Conservation (phyloP, 1,140 invertebrate species). For the Papilio helenus region DNA sequence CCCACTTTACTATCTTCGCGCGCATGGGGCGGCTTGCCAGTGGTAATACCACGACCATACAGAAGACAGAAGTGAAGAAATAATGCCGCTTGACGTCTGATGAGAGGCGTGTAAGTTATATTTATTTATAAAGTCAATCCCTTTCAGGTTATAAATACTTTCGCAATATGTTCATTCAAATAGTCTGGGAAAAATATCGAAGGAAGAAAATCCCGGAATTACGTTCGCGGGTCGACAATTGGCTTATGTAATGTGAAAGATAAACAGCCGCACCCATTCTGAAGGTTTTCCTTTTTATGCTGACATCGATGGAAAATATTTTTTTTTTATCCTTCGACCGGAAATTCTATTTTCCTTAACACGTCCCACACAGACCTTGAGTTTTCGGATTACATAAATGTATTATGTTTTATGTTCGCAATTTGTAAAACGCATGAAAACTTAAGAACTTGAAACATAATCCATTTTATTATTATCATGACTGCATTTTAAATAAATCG, state of each 20-base stretch:
- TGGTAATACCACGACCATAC: too few species aligned
- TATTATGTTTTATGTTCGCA: neutral
- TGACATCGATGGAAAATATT: slow-evolving; percentile 27
- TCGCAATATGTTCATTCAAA: neutral
- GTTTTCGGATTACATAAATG: slow-evolving; percentile 2
- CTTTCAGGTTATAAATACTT: neutral
- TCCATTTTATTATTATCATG: neutral
- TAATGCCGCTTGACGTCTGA: too few species aligned
- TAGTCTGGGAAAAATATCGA: neutral
- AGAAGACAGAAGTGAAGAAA: too few species aligned
- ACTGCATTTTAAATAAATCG: neutral
- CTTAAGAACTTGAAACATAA: neutral
- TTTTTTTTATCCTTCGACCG: slow-evolving; percentile 16
- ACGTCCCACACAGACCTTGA: slow-evolving; percentile 6
- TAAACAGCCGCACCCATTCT: slow-evolving; percentile 13
- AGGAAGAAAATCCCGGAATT: slow-evolving; percentile 15
- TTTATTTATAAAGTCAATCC: neutral
- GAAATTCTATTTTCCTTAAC: slow-evolving; percentile 24
- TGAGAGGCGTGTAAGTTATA: too few species aligned
- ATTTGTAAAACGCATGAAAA: neutral
- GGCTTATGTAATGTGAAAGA: slow-evolving; percentile 27
- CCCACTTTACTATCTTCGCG: too few species aligned
- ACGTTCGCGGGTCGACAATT: slow-evolving; percentile 13
- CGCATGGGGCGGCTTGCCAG: too few species aligned
- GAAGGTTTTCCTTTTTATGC: slow-evolving; percentile 15